These are phyloP conservation scores for Phortica variegata DNA, from an alignment of 1,140 invertebrate species.

Conservation along the genomic window DNA sequence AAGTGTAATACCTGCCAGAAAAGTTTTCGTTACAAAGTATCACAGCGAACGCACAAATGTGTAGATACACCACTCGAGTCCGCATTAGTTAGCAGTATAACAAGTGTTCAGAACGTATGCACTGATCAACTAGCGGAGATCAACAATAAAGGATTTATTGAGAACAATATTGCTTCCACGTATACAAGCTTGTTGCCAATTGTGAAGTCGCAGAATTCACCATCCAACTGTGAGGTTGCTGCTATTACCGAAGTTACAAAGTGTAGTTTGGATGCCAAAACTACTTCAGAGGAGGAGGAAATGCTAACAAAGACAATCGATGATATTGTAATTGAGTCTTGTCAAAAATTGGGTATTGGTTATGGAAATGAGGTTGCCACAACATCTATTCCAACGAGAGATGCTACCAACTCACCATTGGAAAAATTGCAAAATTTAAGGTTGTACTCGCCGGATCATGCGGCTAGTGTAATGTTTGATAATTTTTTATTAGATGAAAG, in stretches of 20 bases:
- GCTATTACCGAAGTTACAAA: conserved; percentile 18
- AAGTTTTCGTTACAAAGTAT: conserved; percentile 83
- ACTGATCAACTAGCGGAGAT: neutral
- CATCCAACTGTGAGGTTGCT: conserved; percentile 24
- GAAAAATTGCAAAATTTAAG: conserved; percentile 61
- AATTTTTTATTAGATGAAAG: conserved; percentile 29
- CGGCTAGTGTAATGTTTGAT: conserved; percentile 13
- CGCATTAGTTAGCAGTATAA: no score
- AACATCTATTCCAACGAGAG: conserved; percentile 1
- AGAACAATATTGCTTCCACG: conserved; percentile 17
- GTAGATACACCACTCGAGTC: conserved; percentile 28
- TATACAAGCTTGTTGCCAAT: neutral
- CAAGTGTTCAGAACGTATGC: conserved; percentile 23
- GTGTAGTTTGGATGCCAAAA: conserved; percentile 3
- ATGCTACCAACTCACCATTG: conserved; percentile 59
- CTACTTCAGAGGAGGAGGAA: conserved; percentile 33
- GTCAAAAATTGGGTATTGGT: conserved; percentile 54
- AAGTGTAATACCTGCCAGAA: conserved; percentile 79
- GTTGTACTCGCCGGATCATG: conserved; percentile 45
- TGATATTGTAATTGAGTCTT: conserved; percentile 56
- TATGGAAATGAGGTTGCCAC: conserved; percentile 12
- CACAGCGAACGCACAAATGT: conserved; percentile 79
- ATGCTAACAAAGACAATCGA: conserved; percentile 48
- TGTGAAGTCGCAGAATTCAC: conserved; percentile 16
- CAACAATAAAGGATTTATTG: conserved; percentile 41